Conservation (phyloP, 2,888 invertebrate species). For the Amiota communis region DNA sequence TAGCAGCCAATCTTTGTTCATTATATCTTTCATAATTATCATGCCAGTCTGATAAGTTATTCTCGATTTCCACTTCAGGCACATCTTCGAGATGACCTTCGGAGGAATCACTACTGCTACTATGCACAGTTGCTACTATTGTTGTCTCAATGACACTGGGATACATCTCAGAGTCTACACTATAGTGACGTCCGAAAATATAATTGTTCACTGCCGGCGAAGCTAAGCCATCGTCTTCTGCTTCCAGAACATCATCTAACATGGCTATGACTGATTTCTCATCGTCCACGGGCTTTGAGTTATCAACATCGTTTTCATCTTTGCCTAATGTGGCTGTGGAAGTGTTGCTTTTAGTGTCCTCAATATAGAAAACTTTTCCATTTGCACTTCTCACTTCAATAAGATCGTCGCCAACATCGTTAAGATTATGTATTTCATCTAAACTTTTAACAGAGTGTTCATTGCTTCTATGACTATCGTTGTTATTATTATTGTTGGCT, state of each 20-base stretch:
- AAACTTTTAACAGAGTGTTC: conserved; percentile 54
- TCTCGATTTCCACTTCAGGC: conserved; percentile 35
- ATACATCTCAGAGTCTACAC: conserved; percentile 67
- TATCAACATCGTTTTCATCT: conserved; percentile 25
- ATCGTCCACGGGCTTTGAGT: conserved; percentile 53
- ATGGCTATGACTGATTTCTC: conserved; percentile 68
- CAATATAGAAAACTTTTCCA: conserved; percentile 66
- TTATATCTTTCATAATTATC: conserved; percentile 39
- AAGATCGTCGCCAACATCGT: conserved; percentile 61
- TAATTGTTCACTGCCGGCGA: conserved; percentile 44
- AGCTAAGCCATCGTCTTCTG: conserved; percentile 55
- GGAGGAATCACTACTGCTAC: conserved; percentile 40
- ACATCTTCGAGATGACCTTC: conserved; percentile 44
- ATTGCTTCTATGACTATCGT: conserved; percentile 2
- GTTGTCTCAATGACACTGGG: conserved; percentile 68
- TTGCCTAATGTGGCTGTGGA: conserved; percentile 38
- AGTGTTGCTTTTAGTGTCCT: conserved; percentile 56
- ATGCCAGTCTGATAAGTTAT: conserved; percentile 37
- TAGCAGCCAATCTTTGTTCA: conserved; percentile 51
- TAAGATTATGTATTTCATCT: conserved; percentile 65
- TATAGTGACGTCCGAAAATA: conserved; percentile 52
- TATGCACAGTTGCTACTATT: conserved; percentile 68
- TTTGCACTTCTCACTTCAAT: conserved; percentile 66
- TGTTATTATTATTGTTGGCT: conserved; percentile 30
- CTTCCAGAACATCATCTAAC: conserved; percentile 68